Percentiles rank a stretch among this genome's conserved stretches.
Evolutionary conservation across 2,797 vertebrate genomes (phyloP).

Genomic region (Synanceia verrucosa): DNA sequence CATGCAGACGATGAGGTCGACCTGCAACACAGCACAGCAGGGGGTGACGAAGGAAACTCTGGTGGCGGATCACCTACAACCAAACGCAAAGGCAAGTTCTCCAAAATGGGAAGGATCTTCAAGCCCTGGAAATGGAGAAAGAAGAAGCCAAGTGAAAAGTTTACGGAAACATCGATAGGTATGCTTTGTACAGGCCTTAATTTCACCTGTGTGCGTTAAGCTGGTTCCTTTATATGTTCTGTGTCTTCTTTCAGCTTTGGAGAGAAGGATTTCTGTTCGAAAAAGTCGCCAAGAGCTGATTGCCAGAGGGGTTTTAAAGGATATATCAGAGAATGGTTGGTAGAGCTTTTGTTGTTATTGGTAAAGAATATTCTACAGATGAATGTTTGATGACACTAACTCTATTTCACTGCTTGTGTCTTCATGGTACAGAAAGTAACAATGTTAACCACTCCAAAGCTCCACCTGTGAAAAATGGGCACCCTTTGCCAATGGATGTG

Average conservation of each 20-base stretch:
- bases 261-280: constrained; percentile 95
- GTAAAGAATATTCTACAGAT: background rate
- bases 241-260: constrained; percentile 84
- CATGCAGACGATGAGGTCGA: constrained; percentile 83
- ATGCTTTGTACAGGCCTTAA: background rate
- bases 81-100: constrained; percentile 95
- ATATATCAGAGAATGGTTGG: constrained; percentile 91
- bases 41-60: constrained; percentile 83
- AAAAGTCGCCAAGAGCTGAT: constrained; percentile 94
- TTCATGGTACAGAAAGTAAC: constrained; percentile 78
- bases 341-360: background rate
- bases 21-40: constrained; percentile 67
- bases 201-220: background rate
- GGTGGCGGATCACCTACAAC: constrained; percentile 85
- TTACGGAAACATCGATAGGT: constrained; percentile 95
- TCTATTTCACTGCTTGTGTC: constrained; percentile 2
- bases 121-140: constrained; percentile 99
- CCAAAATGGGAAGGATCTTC: constrained; percentile 93
- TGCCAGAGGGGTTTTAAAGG: constrained; percentile 92
- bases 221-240: accelerated
- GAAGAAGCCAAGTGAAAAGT: constrained; percentile 95
- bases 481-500: constrained; percentile 79
- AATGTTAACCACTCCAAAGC: constrained; percentile 80
- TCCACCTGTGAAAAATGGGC: constrained; percentile 88
- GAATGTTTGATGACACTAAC: background rate